Conservation (phyloP, 2,113 vertebrate species). For the Paradoxurus hermaphroditus region DNA sequence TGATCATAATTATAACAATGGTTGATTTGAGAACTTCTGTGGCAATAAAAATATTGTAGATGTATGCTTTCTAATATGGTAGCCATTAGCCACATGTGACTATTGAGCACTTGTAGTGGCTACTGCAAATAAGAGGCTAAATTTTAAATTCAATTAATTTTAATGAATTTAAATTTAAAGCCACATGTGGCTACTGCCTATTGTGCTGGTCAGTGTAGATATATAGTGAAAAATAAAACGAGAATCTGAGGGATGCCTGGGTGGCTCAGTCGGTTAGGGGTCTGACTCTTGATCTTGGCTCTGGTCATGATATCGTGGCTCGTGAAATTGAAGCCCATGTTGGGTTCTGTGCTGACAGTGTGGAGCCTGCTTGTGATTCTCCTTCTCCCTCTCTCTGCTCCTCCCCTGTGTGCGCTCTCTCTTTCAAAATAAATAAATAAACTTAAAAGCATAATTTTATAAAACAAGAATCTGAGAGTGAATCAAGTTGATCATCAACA, state of each 20-base stretch:
- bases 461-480: background rate
- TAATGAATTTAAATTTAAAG: constrained; percentile 10
- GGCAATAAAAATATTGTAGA: background rate
- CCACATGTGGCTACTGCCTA: background rate
- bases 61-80: background rate
- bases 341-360: no score
- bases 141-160: background rate
- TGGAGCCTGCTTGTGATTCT: no score
- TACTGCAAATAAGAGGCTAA: background rate
- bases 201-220: background rate
- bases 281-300: no score
- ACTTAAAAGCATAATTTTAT: no score
- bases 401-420: no score
- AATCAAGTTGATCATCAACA: background rate
- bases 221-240: background rate
- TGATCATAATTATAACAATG: background rate
- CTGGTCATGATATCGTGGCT: no score
- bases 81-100: background rate
- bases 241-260: background rate
- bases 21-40: background rate
- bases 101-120: background rate
- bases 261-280: no score
- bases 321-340: no score
- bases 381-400: no score
- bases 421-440: no score